These are phyloP conservation scores for Bungarus multicinctus DNA, from an alignment of 2,113 vertebrate species.

Conservation along the genomic window DNA sequence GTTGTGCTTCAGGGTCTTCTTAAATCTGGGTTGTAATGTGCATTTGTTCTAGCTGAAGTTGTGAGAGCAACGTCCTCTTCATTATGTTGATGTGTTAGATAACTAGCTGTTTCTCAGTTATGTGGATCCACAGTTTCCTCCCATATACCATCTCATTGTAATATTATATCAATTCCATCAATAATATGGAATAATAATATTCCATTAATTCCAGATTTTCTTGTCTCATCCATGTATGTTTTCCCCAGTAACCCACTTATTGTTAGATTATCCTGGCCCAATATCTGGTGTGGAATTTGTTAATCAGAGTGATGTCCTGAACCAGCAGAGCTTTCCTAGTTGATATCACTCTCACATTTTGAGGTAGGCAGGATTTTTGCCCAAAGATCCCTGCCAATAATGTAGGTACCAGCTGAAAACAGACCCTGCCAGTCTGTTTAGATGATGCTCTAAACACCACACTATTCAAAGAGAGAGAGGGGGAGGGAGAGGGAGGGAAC, in stretches of 20 bases:
- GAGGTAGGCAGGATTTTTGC: neutral
- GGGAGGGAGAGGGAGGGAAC: too few relatives aligned
- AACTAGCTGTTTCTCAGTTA: neutral
- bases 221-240: neutral
- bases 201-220: neutral
- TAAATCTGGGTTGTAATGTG: neutral
- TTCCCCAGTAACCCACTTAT: neutral
- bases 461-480: neutral
- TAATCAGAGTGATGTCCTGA: neutral
- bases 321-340: neutral
- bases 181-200: neutral
- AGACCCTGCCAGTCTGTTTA: too few relatives aligned
- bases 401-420: too few relatives aligned
- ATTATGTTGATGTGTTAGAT: neutral
- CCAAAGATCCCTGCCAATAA: neutral
- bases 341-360: neutral
- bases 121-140: neutral
- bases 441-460: neutral
- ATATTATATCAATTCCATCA: too few relatives aligned
- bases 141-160: neutral
- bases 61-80: neutral
- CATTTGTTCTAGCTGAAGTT: neutral
- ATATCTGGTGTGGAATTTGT: neutral
- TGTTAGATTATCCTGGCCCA: neutral
- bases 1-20: neutral